Evolutionary conservation across 2,113 vertebrate genomes (phyloP).

Genomic region (Antechinus stuartii): DNA sequence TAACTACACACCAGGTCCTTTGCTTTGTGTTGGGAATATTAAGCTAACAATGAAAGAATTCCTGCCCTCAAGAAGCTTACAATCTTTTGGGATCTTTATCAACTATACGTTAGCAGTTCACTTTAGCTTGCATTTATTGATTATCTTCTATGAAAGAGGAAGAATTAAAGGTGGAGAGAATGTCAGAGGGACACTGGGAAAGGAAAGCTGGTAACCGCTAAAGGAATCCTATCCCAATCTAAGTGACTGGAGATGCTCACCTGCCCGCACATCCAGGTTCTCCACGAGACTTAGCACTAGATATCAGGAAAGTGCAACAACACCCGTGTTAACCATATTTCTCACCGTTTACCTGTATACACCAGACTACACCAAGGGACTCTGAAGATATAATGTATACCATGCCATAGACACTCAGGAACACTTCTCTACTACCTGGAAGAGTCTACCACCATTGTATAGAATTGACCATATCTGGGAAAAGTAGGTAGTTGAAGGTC

Average conservation of each 20-base stretch:
- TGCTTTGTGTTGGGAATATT: background rate
- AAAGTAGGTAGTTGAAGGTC: background rate
- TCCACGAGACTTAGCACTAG: background rate
- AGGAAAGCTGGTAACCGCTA: background rate
- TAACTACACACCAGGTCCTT: background rate
- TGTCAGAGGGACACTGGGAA: background rate
- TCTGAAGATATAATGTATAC: background rate
- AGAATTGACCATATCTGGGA: background rate
- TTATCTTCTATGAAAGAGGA: background rate
- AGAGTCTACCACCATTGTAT: background rate
- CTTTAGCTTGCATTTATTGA: background rate
- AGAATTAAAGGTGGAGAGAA: background rate
- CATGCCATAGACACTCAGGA: background rate
- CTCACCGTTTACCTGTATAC: fast-evolving
- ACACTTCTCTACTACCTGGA: background rate
- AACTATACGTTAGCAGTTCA: background rate
- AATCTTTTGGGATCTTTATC: background rate
- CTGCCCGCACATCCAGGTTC: background rate
- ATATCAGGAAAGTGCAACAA: fast-evolving
- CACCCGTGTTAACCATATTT: background rate
- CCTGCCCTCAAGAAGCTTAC: background rate
- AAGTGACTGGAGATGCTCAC: background rate
- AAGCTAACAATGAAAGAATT: background rate
- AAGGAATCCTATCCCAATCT: background rate
- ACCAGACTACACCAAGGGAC: background rate